These are phyloP conservation scores for Ammodytes marinus DNA, from an alignment of 2,113 vertebrate genomes.

Conservation along the genomic window DNA sequence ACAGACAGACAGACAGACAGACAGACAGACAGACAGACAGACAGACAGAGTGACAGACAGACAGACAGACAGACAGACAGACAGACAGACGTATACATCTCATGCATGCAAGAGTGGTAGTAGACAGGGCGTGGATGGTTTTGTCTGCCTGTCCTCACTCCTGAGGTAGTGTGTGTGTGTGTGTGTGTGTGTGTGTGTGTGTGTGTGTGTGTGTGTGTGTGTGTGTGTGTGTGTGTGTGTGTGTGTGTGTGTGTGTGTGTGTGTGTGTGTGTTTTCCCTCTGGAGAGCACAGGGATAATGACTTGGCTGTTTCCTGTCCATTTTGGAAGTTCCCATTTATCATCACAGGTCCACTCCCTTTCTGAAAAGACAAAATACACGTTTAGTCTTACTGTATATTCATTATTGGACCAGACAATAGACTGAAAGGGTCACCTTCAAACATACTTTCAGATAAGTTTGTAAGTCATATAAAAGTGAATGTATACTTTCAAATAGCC, in stretches of 20 bases:
- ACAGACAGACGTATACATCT: constrained; percentile 51
- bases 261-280: constrained; percentile 25
- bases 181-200: too few species aligned
- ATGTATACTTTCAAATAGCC: background rate
- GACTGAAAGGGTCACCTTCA: constrained; percentile 30
- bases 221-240: too few species aligned
- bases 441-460: constrained; percentile 18
- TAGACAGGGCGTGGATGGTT: constrained; percentile 36
- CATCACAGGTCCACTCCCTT: constrained; percentile 41
- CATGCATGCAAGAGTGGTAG: constrained; percentile 31
- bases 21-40: constrained; percentile 31
- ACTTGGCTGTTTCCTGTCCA: constrained; percentile 59
- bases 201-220: too few species aligned
- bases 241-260: too few species aligned
- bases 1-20: constrained; percentile 24
- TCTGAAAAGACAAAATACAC: constrained; percentile 23
- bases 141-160: constrained; percentile 45
- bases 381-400: too few species aligned
- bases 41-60: constrained; percentile 30
- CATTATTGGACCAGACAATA: constrained; percentile 14
- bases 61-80: constrained; percentile 28
- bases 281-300: constrained; percentile 43
- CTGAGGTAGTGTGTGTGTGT: constrained; percentile 16
- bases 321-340: constrained; percentile 69
- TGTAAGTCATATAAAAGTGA: constrained; percentile 5